These are phyloP conservation scores for Erebia ligea DNA, from an alignment of 2,888 invertebrate species.

Conservation along the genomic window DNA sequence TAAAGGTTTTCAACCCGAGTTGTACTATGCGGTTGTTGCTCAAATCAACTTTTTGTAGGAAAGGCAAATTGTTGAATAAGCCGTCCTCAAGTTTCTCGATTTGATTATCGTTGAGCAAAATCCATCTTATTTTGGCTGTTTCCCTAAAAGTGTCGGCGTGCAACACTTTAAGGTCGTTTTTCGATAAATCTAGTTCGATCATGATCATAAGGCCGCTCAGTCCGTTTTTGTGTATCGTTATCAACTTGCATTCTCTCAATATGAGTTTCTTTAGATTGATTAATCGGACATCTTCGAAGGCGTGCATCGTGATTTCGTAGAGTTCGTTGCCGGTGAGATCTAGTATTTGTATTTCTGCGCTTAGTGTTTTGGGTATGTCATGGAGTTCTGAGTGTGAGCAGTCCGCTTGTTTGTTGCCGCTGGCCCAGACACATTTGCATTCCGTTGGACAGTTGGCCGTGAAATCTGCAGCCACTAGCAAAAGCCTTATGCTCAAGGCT, in stretches of 20 bases:
- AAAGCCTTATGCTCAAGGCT: constrained; percentile 55
- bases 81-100: constrained; percentile 88
- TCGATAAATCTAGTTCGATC: constrained; percentile 92
- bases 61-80: constrained; percentile 89
- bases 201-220: constrained; percentile 90
- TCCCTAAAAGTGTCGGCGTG: constrained; percentile 88
- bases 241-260: constrained; percentile 88
- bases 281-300: constrained; percentile 87
- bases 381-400: constrained; percentile 87
- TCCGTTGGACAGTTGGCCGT: constrained; percentile 84
- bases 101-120: constrained; percentile 89
- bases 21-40: constrained; percentile 88
- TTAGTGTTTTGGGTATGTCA: constrained; percentile 88
- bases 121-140: constrained; percentile 87
- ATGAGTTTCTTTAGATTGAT: constrained; percentile 92
- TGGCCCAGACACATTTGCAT: constrained; percentile 94
- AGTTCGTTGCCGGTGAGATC: constrained; percentile 89
- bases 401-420: constrained; percentile 92
- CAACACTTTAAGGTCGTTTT: constrained; percentile 86
- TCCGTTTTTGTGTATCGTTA: constrained; percentile 88
- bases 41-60: constrained; percentile 89
- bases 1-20: constrained; percentile 88
- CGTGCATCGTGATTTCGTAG: constrained; percentile 85
- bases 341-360: constrained; percentile 87
- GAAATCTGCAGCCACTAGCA: constrained; percentile 74